Conservation (phyloP, 1,140 invertebrate genomes). For the Psilanteris sp. region DNA sequence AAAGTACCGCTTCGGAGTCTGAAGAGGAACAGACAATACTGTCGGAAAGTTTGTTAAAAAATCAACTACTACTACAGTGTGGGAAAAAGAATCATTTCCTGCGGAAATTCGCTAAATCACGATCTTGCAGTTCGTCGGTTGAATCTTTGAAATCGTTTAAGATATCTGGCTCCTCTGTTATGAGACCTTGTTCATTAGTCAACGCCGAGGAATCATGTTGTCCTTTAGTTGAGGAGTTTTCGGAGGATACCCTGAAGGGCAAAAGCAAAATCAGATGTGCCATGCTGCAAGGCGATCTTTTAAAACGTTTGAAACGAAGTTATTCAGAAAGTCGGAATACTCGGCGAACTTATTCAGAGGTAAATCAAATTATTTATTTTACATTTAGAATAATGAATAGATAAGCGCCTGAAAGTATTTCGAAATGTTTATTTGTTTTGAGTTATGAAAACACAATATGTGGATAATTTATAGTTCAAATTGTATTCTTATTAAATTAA, state of each 20-base stretch:
- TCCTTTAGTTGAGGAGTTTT: conserved; percentile 6
- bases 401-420: not conserved
- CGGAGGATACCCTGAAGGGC: not conserved
- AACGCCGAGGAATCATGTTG: conserved; percentile 5
- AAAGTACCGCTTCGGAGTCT: no score
- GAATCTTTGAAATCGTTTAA: conserved; percentile 10
- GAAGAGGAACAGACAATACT: not conserved
- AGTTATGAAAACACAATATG: not conserved
- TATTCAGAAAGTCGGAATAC: conserved; percentile 4
- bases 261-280: conserved; percentile 4
- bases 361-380: conserved; percentile 9
- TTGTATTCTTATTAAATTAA: no score
- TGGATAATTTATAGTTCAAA: no score
- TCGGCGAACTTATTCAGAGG: conserved; percentile 10
- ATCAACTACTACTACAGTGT: not conserved
- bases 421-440: not conserved
- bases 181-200: not conserved
- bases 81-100: not conserved
- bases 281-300: not conserved
- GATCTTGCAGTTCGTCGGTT: not conserved
- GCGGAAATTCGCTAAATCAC: not conserved
- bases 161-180: not conserved
- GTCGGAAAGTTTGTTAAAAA: not conserved
- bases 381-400: not conserved
- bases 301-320: conserved; percentile 11